These are phyloP conservation scores for Cryptocheilus praepositus DNA, from an alignment of 2,888 invertebrate genomes.

Conservation along the genomic window DNA sequence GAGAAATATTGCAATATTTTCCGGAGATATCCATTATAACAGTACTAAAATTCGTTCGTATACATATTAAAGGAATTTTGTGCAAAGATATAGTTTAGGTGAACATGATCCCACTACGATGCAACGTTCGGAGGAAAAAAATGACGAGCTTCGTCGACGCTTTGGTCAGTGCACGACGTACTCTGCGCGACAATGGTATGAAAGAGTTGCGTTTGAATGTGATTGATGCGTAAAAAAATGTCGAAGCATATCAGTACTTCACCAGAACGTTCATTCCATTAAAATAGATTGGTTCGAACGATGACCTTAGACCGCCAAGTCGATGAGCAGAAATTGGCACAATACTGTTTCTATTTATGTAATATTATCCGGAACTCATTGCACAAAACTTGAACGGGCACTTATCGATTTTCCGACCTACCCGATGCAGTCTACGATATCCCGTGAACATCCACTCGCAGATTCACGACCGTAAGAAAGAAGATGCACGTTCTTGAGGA, in stretches of 20 bases:
- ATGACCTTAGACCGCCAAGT: conserved; percentile 25
- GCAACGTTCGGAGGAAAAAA: too few species aligned
- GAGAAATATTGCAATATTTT: conserved; percentile 1
- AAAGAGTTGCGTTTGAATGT: too few species aligned
- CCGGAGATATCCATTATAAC: background rate
- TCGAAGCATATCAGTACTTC: conserved; percentile 4
- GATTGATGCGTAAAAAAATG: too few species aligned
- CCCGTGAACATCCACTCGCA: background rate
- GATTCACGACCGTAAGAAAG: conserved; percentile 3
- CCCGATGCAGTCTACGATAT: background rate
- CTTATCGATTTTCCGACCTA: conserved; percentile 39
- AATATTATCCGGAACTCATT: conserved; percentile 44
- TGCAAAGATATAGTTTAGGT: too few species aligned
- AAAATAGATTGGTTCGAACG: conserved; percentile 13
- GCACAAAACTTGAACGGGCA: conserved; percentile 12
- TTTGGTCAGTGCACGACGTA: too few species aligned
- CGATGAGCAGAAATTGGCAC: conserved; percentile 37
- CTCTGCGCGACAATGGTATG: too few species aligned
- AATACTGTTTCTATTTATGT: conserved; percentile 49
- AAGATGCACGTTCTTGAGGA: conserved; percentile 24
- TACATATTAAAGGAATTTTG: background rate
- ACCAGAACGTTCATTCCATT: conserved; percentile 2
- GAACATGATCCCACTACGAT: too few species aligned
- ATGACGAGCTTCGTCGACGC: too few species aligned
- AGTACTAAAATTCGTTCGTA: background rate